phyloP scores from a whole-genome alignment of 2,113 vertebrate genomes.

The Cynopterus brachyotis region DNA sequence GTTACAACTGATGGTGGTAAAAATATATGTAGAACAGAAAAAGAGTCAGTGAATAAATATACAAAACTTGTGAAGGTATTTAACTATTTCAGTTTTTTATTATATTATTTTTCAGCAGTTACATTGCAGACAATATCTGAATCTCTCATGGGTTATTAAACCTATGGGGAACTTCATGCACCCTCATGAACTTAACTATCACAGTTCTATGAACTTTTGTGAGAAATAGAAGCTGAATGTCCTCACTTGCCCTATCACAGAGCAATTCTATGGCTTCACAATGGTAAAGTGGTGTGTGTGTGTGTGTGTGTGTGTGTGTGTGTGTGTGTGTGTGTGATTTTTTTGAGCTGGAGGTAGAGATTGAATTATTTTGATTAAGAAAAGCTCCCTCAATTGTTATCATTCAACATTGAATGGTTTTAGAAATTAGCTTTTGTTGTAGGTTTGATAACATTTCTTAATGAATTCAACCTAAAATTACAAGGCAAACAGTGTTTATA shows the following conservation, averaged over 20 bases:
- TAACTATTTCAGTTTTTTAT: not conserved
- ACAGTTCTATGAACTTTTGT: not conserved
- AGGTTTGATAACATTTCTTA: not conserved
- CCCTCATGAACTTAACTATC: not conserved
- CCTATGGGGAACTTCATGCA: not conserved
- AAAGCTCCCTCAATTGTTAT: not conserved
- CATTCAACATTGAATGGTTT: not conserved
- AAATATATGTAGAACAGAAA: not conserved
- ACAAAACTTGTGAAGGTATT: not conserved
- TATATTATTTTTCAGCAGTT: not conserved
- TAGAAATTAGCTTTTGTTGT: not conserved
- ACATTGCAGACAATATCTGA: not conserved
- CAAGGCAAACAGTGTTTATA: not conserved
- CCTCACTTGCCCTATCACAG: not conserved
- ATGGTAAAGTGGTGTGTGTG: not conserved
- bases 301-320: not conserved
- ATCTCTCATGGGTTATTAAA: not conserved
- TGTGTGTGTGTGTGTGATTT: not conserved
- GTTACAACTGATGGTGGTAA: not conserved
- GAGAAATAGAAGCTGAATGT: not conserved
- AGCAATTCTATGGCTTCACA: not conserved
- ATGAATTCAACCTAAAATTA: not conserved
- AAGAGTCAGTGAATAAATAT: not conserved
- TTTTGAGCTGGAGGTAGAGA: not conserved
- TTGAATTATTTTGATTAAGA: conserved; percentile 4